A percentile compares a stretch with the other conserved stretches of the same genome.
These are phyloP conservation scores for Pollachius pollachius DNA, from an alignment of 2,113 vertebrate genomes.

Conservation along the genomic window DNA sequence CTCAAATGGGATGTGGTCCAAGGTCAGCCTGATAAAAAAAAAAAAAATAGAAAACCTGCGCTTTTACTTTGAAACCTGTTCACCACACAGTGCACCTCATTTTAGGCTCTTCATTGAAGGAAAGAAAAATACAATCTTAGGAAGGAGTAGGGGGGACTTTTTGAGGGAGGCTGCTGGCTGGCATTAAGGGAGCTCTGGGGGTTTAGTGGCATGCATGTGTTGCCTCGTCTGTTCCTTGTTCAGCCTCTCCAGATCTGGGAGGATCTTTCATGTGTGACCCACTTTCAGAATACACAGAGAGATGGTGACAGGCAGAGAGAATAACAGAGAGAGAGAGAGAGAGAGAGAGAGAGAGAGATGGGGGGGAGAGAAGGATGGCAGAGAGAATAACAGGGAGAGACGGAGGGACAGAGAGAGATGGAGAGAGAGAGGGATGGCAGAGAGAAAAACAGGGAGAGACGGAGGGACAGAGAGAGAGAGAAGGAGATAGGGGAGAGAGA, in stretches of 20 bases:
- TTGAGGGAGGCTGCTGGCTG: too few relatives aligned
- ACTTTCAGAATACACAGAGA: slow-evolving; percentile 45
- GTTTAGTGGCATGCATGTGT: too few relatives aligned
- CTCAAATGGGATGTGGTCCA: too few relatives aligned
- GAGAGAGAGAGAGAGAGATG: neutral
- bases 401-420: too few relatives aligned
- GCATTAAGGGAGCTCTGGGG: too few relatives aligned
- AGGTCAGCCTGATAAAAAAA: too few relatives aligned
- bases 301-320: neutral
- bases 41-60: too few relatives aligned
- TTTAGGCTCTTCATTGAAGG: too few relatives aligned
- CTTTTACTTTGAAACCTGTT: too few relatives aligned
- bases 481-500: neutral
- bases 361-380: neutral
- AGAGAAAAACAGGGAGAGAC: neutral
- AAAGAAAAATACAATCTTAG: too few relatives aligned
- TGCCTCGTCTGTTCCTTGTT: neutral
- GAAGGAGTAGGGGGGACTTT: too few relatives aligned
- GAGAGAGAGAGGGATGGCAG: slow-evolving; percentile 2
- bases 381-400: neutral
- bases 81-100: too few relatives aligned
- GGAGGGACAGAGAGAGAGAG: neutral
- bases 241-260: slow-evolving; percentile 33
- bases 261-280: slow-evolving; percentile 62
- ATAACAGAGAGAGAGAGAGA: neutral